Percentiles rank a stretch among this genome's conserved stretches.
phyloP scores from a whole-genome alignment of 2,888 invertebrate genomes.

The Leptinotarsa tumamoca region DNA sequence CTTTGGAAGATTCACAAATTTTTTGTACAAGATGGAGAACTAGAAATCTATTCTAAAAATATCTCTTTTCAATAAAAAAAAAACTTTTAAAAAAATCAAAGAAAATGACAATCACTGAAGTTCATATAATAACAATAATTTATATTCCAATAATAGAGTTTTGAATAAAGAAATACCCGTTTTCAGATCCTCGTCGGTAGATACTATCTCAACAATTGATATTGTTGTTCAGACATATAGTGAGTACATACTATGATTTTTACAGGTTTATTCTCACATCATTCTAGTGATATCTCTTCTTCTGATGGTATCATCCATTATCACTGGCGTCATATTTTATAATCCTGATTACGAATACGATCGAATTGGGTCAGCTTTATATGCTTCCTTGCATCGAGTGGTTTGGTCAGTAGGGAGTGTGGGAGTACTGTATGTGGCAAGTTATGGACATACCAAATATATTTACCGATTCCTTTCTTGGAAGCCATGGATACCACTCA shows the following conservation, averaged over 20 bases:
- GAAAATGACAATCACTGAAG: too few relatives aligned
- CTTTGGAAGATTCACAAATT: too few relatives aligned
- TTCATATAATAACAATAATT: too few relatives aligned
- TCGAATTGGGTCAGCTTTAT: conserved; percentile 69
- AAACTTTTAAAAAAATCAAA: too few relatives aligned
- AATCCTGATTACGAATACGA: conserved; percentile 68
- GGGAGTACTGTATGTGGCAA: conserved; percentile 68
- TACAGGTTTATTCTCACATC: conserved; percentile 49
- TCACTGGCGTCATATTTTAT: conserved; percentile 69
- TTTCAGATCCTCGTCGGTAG: too few relatives aligned
- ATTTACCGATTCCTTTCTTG: conserved; percentile 68
- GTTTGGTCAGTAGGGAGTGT: conserved; percentile 70
- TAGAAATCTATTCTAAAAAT: too few relatives aligned
- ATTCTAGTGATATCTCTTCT: conserved; percentile 62
- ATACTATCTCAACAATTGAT: too few relatives aligned
- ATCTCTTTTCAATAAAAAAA: too few relatives aligned
- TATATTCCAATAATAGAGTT: too few relatives aligned
- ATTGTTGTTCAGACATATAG: too few relatives aligned
- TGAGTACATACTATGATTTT: neutral
- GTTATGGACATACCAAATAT: conserved; percentile 66
- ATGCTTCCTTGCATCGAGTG: conserved; percentile 71
- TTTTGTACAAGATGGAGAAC: too few relatives aligned
- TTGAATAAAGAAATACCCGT: too few relatives aligned
- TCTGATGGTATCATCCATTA: conserved; percentile 67
- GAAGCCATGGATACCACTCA: conserved; percentile 72